Evolutionary conservation across 2,113 vertebrate genomes (phyloP).

Genomic region (Pogona vitticeps): DNA sequence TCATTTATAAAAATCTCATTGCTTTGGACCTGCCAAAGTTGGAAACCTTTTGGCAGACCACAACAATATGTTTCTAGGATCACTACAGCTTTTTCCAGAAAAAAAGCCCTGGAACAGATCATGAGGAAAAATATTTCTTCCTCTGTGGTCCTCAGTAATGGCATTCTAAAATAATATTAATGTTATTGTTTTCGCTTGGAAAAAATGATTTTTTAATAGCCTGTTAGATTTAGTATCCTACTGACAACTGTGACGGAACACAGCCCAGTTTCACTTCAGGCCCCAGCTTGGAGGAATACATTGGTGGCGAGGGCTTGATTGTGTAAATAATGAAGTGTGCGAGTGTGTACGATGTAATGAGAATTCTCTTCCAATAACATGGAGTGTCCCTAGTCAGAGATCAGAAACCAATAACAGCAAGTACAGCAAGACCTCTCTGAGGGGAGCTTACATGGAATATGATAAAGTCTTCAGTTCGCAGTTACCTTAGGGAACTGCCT

Average conservation of each 20-base stretch:
- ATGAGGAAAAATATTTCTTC: not conserved
- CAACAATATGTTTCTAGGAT: conserved; percentile 17
- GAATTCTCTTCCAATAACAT: not conserved
- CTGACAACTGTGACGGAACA: conserved; percentile 1
- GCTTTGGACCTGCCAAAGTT: not conserved
- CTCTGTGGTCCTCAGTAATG: conserved; percentile 15
- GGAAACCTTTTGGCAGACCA: conserved; percentile 1
- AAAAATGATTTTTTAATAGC: conserved; percentile 16
- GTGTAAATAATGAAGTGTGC: conserved; percentile 18
- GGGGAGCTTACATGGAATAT: not conserved
- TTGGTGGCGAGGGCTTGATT: not conserved
- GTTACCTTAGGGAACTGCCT: not conserved
- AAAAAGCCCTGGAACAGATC: not conserved
- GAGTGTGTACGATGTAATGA: not conserved
- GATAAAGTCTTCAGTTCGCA: not conserved
- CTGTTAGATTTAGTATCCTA: conserved; percentile 8
- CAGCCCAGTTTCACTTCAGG: not conserved
- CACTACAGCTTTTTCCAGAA: not conserved
- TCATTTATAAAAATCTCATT: conserved; percentile 16
- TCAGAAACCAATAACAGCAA: not conserved
- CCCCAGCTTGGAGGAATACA: not conserved
- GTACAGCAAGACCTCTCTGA: not conserved
- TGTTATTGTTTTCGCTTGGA: conserved; percentile 14
- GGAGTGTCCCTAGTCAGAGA: not conserved
- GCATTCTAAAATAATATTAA: conserved; percentile 34